Base-by-base conservation (phyloP, 2,797 vertebrate genomes). In the Anisognathus igniventris region DNA sequence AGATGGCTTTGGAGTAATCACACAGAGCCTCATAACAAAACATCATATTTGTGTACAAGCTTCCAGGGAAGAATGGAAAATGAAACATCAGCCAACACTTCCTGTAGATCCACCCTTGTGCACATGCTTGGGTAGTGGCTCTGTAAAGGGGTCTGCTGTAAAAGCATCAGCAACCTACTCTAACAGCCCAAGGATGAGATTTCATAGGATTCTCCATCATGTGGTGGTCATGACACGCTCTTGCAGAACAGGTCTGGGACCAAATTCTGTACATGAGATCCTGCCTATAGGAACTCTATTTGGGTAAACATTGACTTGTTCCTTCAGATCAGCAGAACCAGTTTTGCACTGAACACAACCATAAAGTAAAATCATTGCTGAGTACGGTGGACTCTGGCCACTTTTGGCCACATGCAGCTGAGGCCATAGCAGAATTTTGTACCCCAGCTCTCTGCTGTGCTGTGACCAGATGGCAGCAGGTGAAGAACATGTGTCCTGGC, bases 171-270 rank as follows among this genome's bases (percentile, higher is more conserved):
- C 30, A 77, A 67, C 27, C 10, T 33, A 7, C 15, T 73, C 35
- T 47, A 23, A 61, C 6, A 78, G n/a, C 35, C n/a, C 28, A 35
- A 79, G 24, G 33, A 40, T 0, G 6, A 66, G 28, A 12, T 72
- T 58, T 78, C 31, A 6, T 4, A 35, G 21, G 7, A 6, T 45
- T 67, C 24, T 73, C 21, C 11, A 12, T 30, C 21, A 8, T 3
- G 2, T 42, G 14, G 24, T 7, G 10, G 11, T 66, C 31, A 51
- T 0, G 0, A 78, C 28, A 53, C 0, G 0, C 28, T 75, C 51
- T 62, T 56, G 23, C 20, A 70, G 27, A 30, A 23, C 24, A 62
- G 9, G 7, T 27, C 45, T 44, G 61, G 39, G 51, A 31, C 6
- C 3, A 73, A 66, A 78, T 65, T 66, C 62, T 81, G 25, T 35